A percentile compares a stretch with the other conserved stretches of the same genome.
These are phyloP conservation scores for Nothobranchius kuhntae DNA, from an alignment of 2,113 vertebrate species.

Conservation along the genomic window DNA sequence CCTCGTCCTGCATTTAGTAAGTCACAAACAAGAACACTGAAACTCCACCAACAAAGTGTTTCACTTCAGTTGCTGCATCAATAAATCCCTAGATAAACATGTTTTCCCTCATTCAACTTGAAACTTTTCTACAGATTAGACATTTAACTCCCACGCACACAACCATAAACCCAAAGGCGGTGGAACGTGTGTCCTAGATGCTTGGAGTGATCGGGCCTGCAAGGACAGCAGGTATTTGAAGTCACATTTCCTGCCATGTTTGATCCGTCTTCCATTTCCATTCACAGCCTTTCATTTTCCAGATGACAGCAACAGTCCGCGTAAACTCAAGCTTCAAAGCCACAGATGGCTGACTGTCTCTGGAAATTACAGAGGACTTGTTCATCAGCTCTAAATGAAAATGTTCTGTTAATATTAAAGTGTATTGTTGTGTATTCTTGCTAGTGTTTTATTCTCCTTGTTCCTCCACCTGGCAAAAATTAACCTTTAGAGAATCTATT, in stretches of 20 bases:
- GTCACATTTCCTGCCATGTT: slow-evolving; percentile 14
- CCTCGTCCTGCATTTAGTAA: too few species aligned
- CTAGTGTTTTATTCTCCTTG: background rate
- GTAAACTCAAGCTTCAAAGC: slow-evolving; percentile 15
- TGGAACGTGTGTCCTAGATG: slow-evolving; percentile 28
- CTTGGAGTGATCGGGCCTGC: slow-evolving; percentile 8
- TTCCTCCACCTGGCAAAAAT: slow-evolving; percentile 18
- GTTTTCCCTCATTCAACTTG: background rate
- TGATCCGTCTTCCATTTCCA: slow-evolving; percentile 40
- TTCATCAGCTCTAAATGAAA: slow-evolving; percentile 1
- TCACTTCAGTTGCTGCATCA: too few species aligned
- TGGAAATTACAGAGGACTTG: background rate
- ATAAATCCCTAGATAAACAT: background rate
- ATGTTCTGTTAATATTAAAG: background rate
- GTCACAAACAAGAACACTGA: too few species aligned
- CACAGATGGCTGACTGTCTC: slow-evolving; percentile 9
- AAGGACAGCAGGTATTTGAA: slow-evolving; percentile 18
- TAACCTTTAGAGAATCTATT: slow-evolving; percentile 20
- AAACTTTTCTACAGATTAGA: background rate
- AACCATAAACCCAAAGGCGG: background rate
- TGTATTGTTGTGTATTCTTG: too few species aligned
- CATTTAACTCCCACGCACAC: background rate
- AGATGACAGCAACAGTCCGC: slow-evolving; percentile 12
- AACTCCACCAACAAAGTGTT: too few species aligned
- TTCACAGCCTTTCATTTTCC: slow-evolving; percentile 4